phyloP scores from a whole-genome alignment of 2,113 vertebrate genomes.

The Periophthalmus modestus region DNA sequence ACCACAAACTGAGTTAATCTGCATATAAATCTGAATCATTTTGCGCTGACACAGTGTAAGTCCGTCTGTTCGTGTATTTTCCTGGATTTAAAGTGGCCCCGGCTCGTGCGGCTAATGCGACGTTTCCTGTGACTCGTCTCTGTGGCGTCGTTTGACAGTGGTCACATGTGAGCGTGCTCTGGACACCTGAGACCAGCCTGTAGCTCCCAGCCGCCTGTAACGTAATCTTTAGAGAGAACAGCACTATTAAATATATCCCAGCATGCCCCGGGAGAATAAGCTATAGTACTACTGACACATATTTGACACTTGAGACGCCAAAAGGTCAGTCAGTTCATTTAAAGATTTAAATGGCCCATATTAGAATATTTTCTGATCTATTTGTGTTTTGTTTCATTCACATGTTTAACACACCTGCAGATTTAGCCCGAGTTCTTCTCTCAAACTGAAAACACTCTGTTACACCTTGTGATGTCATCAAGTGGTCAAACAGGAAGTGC shows the following conservation, averaged over 20 bases:
- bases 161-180: not conserved
- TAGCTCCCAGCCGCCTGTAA: not conserved
- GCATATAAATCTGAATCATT: no score
- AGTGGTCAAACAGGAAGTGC: no score
- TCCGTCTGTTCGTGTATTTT: not conserved
- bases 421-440: no score
- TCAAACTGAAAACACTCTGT: no score
- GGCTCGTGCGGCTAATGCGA: not conserved
- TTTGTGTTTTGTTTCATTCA: no score
- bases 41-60: not conserved
- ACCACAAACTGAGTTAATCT: no score
- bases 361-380: no score
- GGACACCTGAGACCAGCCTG: not conserved
- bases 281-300: not conserved
- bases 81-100: not conserved
- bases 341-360: no score
- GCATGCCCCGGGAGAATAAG: not conserved
- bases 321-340: not conserved
- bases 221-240: not conserved
- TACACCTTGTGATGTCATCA: no score
- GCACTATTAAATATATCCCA: slow-evolving; percentile 2
- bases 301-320: not conserved
- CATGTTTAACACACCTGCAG: no score
- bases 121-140: not conserved
- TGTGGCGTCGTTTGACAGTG: not conserved